phyloP scores from a whole-genome alignment of 2,113 vertebrate genomes.

The Sturnira hondurensis region DNA sequence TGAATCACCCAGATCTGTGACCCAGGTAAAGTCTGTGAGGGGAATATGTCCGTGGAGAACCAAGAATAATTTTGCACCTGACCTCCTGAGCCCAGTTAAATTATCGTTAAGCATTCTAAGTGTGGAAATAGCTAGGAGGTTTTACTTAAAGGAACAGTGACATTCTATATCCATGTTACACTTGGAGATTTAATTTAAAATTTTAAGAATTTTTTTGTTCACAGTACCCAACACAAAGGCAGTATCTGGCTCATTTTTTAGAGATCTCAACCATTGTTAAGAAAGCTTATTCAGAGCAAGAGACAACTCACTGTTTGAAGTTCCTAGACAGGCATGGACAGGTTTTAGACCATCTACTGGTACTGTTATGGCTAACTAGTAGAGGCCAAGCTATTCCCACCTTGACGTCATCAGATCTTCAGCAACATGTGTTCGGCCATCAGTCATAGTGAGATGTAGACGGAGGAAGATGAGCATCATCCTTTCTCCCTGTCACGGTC shows the following conservation, averaged over 20 bases:
- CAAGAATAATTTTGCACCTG: neutral
- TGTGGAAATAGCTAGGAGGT: neutral
- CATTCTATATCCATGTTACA: neutral
- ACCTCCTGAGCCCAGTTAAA: neutral
- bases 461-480: slow-evolving; percentile 41
- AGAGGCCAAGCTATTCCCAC: neutral
- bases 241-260: neutral
- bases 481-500: neutral
- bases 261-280: neutral
- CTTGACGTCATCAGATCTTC: slow-evolving; percentile 26
- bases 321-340: neutral
- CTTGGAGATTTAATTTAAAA: slow-evolving; percentile 6
- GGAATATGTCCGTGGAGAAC: neutral
- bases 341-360: neutral
- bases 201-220: neutral
- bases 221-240: neutral
- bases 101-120: neutral
- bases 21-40: neutral
- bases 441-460: slow-evolving; percentile 55
- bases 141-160: neutral
- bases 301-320: slow-evolving; percentile 7
- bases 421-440: slow-evolving; percentile 26
- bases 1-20: neutral
- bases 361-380: slow-evolving; percentile 37
- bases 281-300: neutral